phyloP scores from a whole-genome alignment of 2,888 invertebrate species.

The Caenorhabditis macrosperma region DNA sequence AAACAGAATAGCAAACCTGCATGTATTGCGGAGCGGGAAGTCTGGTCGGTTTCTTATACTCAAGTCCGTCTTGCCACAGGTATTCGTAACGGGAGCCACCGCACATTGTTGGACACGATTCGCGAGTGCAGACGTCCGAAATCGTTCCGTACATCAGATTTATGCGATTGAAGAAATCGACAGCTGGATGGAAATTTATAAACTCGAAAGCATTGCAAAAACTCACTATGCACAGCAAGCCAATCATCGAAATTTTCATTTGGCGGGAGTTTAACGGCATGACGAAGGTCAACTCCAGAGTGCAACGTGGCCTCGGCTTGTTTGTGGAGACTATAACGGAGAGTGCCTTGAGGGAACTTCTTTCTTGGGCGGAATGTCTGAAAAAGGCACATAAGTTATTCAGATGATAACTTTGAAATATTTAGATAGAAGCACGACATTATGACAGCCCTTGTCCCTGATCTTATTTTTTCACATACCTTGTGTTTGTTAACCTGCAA shows the following conservation, averaged over 20 bases:
- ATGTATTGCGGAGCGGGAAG: slow-evolving; percentile 90
- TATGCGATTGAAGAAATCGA: slow-evolving; percentile 94
- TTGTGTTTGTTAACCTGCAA: slow-evolving; percentile 80
- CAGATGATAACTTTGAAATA: not conserved
- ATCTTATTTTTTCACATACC: slow-evolving; percentile 60
- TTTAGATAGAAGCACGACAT: too few relatives aligned
- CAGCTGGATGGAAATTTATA: slow-evolving; percentile 87
- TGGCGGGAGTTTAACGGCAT: slow-evolving; percentile 88
- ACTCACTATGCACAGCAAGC: slow-evolving; percentile 91
- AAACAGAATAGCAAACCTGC: slow-evolving; percentile 71
- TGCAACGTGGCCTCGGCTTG: slow-evolving; percentile 91
- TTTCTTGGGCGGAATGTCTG: slow-evolving; percentile 93
- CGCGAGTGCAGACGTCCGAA: slow-evolving; percentile 88
- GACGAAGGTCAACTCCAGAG: slow-evolving; percentile 89
- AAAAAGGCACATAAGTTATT: slow-evolving; percentile 43
- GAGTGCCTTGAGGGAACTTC: slow-evolving; percentile 89
- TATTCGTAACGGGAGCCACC: slow-evolving; percentile 92
- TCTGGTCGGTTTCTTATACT: slow-evolving; percentile 86
- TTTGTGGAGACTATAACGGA: slow-evolving; percentile 90
- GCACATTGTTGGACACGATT: slow-evolving; percentile 91
- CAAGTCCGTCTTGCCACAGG: slow-evolving; percentile 90
- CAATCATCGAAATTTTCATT: slow-evolving; percentile 90
- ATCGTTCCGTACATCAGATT: slow-evolving; percentile 92
- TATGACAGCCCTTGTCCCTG: too few relatives aligned
- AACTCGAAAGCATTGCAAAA: not conserved